phyloP scores from a whole-genome alignment of 2,113 vertebrate genomes.

The Tinamus guttatus region DNA sequence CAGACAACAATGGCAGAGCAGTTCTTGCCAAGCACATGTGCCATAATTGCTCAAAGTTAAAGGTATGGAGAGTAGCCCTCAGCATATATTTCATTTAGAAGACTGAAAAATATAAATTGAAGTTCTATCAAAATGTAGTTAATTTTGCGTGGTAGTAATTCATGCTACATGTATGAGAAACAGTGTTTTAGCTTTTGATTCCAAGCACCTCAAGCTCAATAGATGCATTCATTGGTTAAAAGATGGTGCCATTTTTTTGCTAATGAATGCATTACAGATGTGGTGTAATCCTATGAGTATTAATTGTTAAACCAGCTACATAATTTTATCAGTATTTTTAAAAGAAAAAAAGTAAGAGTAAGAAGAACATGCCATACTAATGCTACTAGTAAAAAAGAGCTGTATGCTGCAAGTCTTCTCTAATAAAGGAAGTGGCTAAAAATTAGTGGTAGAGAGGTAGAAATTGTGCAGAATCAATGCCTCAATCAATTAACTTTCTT shows the following conservation, averaged over 20 bases:
- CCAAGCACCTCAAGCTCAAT: not conserved
- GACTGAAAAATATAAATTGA: not conserved
- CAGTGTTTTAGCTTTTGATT: not conserved
- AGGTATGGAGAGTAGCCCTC: conserved; percentile 37
- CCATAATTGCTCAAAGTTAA: conserved; percentile 49
- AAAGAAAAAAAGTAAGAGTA: not conserved
- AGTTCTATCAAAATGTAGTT: not conserved
- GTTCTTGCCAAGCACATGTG: not conserved
- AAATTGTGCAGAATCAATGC: not conserved
- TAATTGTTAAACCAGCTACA: not conserved
- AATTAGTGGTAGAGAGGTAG: not conserved
- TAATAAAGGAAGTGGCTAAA: not conserved
- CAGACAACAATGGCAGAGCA: not conserved
- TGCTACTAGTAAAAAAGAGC: not conserved
- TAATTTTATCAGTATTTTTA: not conserved
- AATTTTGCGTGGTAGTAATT: not conserved
- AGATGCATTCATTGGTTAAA: not conserved
- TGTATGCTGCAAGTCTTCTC: not conserved
- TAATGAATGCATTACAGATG: not conserved
- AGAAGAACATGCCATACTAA: rapidly evolving
- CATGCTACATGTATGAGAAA: not conserved
- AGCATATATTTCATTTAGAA: not conserved
- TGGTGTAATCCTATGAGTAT: not conserved
- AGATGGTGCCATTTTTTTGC: not conserved
- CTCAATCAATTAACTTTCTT: not conserved